Base-by-base conservation (phyloP, 2,888 invertebrate species). In the Drosophila helvetica region DNA sequence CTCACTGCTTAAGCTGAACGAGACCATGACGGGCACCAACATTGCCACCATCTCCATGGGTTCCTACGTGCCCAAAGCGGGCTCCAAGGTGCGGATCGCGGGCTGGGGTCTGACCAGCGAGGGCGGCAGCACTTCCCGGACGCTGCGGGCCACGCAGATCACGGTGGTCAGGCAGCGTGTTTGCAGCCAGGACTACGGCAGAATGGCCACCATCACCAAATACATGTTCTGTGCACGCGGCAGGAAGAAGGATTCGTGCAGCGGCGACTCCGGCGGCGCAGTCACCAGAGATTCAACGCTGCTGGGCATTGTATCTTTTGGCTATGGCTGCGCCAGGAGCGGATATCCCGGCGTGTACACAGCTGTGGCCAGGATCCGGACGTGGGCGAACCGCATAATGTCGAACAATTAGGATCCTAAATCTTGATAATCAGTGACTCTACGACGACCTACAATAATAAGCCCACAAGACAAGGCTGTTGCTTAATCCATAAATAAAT, bases 331-430 rank as follows among this genome's bases (percentile, higher is more conserved):
- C 52, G 91, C 79, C 10, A 62, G 80, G 78, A 93, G 94, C 0
- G 93, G 94, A 0, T 94, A 93, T 80, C 96, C 96, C 0, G 96
- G 96, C 0, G 96, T 97, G 3, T 96, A 96, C 90, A 93, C 95
- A 15, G 45, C 27, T 6, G 53, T 72, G 1, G 0, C 50, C 2
- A 15, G 4, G 0, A 12, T 74, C 0, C 25, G 10, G 0, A 0
- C 0, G 0, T 85, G 84, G 84, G 52, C 74, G 9, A 50, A 7
- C 25, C 62, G 3, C 0, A 9, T 25, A 0, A 75, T 77, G 9
- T 45, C 59, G 10, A 75, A 57, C 30, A 74, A 74, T 53, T 71
- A 38, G 46, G n/a, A 59, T 30, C 12, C 42, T n/a, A 33, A 53
- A 60, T 45, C 42, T 18, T 51, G 30, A 54, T 42, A 22, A 18